Base-by-base conservation (phyloP, 2,888 invertebrate species). In the Formica aserva region DNA sequence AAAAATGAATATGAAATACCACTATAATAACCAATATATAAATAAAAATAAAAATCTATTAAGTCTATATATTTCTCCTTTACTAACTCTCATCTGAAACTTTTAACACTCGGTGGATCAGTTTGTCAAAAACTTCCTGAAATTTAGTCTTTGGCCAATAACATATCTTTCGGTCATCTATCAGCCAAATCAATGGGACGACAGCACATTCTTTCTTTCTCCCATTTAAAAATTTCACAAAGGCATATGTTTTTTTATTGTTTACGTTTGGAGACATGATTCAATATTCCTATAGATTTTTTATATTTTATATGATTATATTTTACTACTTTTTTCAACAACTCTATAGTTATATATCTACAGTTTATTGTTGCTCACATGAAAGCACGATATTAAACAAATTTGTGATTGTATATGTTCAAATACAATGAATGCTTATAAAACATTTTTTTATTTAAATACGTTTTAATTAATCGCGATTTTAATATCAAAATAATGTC, bases 111-210 rank as follows among this genome's bases (percentile, higher is more conserved):
- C 62, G 29, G n/a, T 63, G 62, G 11, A 32, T 1, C 1, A 63
- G 9, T 63, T 63, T n/a, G 1, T 32, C n/a, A 63, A 63, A 63
- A 32, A 11, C 32, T 32, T 32, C 9, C 1, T 63, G 32, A 9
- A 32, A 32, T 63, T 1, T 63, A 32, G 11, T 63, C 18, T 63
- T 63, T n/a, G 62, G 62, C 62, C 62, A 63, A n/a, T 63, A 63
- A 18, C 32, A 63, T n/a, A 1, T 63, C 18, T 32, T 63, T n/a
- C 29, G 18, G 18, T 62, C 4, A 32, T 63, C 32, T 63, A 35
- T 32, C 5, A 66, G 41, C 41, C 26, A 66, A 41, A 66, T 66
- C 26, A 66, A 26, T 66, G 26, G 41, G 3, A 66, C 8, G 2
- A 45, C 3, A 1, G 41, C 41, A 41, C 66, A 41, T 0, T 66